Evolutionary conservation across 2,888 invertebrate species (phyloP).

Genomic region (Troglohyphantes excavatus): DNA sequence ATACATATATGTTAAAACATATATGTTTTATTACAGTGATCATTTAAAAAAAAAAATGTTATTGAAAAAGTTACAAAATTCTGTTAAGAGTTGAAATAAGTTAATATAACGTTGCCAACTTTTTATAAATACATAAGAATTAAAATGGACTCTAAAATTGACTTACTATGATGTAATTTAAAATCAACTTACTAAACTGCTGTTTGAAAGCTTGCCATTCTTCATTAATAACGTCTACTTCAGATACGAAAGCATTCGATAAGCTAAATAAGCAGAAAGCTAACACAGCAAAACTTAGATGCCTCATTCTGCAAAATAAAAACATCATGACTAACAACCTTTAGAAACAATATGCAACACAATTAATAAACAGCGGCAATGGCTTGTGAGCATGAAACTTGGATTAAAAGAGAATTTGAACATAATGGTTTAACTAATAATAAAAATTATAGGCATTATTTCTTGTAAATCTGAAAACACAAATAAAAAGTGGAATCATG

Average conservation of each 20-base stretch:
- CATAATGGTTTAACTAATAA: no score
- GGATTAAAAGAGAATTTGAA: neutral
- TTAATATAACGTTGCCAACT: neutral
- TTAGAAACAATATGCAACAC: neutral
- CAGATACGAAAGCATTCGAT: constrained; percentile 51
- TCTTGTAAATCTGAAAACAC: no score
- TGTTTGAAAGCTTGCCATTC: constrained; percentile 90
- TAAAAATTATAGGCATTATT: no score
- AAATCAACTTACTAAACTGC: constrained; percentile 83
- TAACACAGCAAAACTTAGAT: constrained; percentile 4
- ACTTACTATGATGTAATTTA: neutral
- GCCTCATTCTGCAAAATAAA: constrained; percentile 40
- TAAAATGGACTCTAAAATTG: no score
- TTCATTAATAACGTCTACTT: constrained; percentile 86
- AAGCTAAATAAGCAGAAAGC: neutral
- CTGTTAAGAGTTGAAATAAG: neutral
- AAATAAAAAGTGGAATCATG: no score
- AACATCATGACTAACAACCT: neutral
- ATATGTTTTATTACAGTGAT: no score
- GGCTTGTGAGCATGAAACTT: neutral
- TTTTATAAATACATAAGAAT: no score
- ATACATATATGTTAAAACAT: no score
- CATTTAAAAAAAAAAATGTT: no score
- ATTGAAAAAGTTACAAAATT: no score
- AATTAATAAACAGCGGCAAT: neutral